Evolutionary conservation across 2,888 invertebrate genomes (phyloP), one percentile per base, ranked within the genome.

Genomic region (Pogonocherus hispidulus): DNA sequence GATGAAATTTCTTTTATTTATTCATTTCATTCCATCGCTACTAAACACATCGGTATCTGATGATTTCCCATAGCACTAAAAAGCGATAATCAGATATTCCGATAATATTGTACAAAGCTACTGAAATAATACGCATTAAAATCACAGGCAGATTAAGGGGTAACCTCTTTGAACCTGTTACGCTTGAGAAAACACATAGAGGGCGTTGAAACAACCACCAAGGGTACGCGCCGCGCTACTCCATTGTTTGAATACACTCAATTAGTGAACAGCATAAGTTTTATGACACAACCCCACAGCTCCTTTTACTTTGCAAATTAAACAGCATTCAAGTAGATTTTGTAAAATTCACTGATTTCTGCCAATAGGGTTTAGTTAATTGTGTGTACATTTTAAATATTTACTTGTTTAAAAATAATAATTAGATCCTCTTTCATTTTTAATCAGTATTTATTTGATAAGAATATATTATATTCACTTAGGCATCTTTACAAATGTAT

Each of bases 51-150:
- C 66, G 66, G 69, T 72, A 75, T 75, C 73, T 72, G 72, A 74
- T 72, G 72, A 72, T 70, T 68, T 73, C 63, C 73, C 68, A 69
- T 73, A 67, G 72, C 72, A 74, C 74, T 77, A 79, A 80, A 81
- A 81, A 78, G 80, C 79, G 80, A 82, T 83, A 83, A 83, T 83
- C 84, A 83, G 83, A 82, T 83, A 81, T 76, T 75, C 76, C 71
- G 76, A 77, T 77, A 74, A 73, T 71, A 79, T 78, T 79, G 78
- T 76, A 80, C 80, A 82, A 81, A 80, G 81, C 80, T 79, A 79
- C 80, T 80, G 83, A 83, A 84, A 84, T 85, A 84, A 85, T 84
- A 75, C 84, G 84, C 81, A 84, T 84, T 84, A 84, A 83, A 84
- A 84, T 84, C 84, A 83, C 82, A 81, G 81, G 74, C 71, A 81